A percentile compares a stretch with the other conserved stretches of the same genome.
phyloP scores from a whole-genome alignment of 2,113 vertebrate genomes.

The Amazona guildingii region DNA sequence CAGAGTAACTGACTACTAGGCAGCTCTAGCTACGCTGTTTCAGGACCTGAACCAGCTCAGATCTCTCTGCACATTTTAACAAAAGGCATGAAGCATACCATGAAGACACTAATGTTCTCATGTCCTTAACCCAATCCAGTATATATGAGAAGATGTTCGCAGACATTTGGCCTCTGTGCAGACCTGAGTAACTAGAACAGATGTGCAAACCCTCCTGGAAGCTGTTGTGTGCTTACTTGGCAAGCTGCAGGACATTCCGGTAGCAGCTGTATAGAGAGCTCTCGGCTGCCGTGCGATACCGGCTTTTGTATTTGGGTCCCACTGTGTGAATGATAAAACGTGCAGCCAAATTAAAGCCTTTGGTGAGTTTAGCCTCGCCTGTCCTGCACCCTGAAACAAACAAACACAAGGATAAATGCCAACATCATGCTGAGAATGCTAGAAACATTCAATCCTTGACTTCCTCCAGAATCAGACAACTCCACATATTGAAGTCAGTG shows the following conservation, averaged over 20 bases:
- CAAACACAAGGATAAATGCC: not conserved
- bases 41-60: not conserved
- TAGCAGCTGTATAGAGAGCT: conserved; percentile 96
- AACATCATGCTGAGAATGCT: rapidly evolving
- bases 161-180: not conserved
- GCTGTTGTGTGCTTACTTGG: conserved; percentile 74
- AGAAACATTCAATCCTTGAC: not conserved
- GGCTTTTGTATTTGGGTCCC: conserved; percentile 94
- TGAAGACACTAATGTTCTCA: rapidly evolving
- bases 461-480: not conserved
- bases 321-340: conserved; percentile 97
- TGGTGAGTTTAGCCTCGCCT: conserved; percentile 93
- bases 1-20: not conserved
- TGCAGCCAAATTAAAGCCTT: conserved; percentile 92
- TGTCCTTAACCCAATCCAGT: not conserved
- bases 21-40: not conserved
- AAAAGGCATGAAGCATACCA: not conserved
- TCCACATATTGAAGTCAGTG: rapidly evolving
- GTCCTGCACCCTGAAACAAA: conserved; percentile 88
- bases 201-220: rapidly evolving
- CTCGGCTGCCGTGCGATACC: conserved; percentile 94
- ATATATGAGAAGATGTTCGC: rapidly evolving
- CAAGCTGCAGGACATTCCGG: conserved; percentile 90
- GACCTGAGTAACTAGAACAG: rapidly evolving
- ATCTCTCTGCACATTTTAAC: not conserved